Evolutionary conservation across 2,113 vertebrate genomes (phyloP).

Genomic region (Thamnophis sirtalis): DNA sequence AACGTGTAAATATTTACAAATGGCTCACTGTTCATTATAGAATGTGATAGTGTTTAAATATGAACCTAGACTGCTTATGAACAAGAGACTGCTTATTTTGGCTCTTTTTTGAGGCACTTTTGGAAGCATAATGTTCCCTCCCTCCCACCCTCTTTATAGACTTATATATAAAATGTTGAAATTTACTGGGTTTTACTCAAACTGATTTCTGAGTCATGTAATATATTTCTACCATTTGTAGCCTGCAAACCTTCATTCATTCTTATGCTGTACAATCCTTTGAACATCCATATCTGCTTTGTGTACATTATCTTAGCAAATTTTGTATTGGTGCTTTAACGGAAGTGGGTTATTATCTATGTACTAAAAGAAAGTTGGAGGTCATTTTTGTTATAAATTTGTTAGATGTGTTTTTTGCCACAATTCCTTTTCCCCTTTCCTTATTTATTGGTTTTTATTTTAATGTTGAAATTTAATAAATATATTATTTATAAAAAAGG

Average conservation of each 20-base stretch:
- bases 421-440: neutral
- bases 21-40: constrained; percentile 38
- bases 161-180: neutral
- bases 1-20: constrained; percentile 44
- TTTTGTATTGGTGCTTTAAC: neutral
- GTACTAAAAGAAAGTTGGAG: neutral
- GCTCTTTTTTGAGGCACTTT: neutral
- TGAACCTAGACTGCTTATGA: neutral
- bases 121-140: constrained; percentile 5
- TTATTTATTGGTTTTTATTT: neutral
- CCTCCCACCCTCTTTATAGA: neutral
- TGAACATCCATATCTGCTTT: neutral
- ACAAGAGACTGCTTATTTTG: constrained; percentile 10
- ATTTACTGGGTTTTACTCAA: neutral
- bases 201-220: neutral
- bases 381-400: neutral
- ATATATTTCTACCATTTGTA: neutral
- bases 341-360: neutral
- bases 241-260: neutral
- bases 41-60: constrained; percentile 18
- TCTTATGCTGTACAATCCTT: neutral
- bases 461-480: neutral
- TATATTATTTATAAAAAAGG: neutral
- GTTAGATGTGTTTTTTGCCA: neutral
- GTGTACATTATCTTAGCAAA: neutral